Evolutionary conservation across 1,140 invertebrate genomes (phyloP).

Genomic region (Drosophila teissieri): DNA sequence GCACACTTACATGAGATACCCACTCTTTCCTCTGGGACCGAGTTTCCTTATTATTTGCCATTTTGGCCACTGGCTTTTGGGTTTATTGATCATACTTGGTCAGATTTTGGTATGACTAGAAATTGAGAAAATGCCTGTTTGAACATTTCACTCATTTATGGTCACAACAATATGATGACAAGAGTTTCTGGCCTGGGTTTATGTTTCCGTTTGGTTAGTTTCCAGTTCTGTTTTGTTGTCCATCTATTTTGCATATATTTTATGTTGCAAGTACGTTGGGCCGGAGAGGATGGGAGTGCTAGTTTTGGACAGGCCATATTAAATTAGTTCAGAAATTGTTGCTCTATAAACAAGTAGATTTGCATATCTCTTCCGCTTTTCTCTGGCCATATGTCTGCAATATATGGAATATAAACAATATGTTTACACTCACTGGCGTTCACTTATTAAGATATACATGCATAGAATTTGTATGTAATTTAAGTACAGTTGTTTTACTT

Average conservation of each 20-base stretch:
- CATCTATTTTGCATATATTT: conserved; percentile 60
- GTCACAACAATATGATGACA: conserved; percentile 45
- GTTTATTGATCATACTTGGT: conserved; percentile 41
- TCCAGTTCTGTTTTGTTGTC: conserved; percentile 43
- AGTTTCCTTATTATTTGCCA: conserved; percentile 29
- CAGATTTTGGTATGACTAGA: conserved; percentile 25
- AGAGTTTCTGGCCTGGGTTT: conserved; percentile 48
- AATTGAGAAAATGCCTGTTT: conserved; percentile 21
- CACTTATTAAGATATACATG: not conserved
- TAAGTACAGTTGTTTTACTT: no score
- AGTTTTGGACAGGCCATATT: conserved; percentile 37
- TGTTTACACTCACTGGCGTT: conserved; percentile 26
- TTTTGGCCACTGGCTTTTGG: conserved; percentile 26
- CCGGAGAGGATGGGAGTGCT: not conserved
- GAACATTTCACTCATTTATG: conserved; percentile 24
- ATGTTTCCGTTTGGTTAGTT: conserved; percentile 43
- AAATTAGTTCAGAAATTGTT: conserved; percentile 77
- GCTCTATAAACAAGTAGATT: conserved; percentile 68
- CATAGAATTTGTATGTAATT: not conserved
- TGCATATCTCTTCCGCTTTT: conserved; percentile 41
- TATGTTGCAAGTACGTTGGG: conserved; percentile 10
- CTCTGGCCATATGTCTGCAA: conserved; percentile 21
- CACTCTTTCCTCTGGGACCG: not conserved
- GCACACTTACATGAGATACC: conserved; percentile 7
- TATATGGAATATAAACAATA: conserved; percentile 42